Conservation (phyloP, 2,113 vertebrate genomes). For the Pimephales promelas region DNA sequence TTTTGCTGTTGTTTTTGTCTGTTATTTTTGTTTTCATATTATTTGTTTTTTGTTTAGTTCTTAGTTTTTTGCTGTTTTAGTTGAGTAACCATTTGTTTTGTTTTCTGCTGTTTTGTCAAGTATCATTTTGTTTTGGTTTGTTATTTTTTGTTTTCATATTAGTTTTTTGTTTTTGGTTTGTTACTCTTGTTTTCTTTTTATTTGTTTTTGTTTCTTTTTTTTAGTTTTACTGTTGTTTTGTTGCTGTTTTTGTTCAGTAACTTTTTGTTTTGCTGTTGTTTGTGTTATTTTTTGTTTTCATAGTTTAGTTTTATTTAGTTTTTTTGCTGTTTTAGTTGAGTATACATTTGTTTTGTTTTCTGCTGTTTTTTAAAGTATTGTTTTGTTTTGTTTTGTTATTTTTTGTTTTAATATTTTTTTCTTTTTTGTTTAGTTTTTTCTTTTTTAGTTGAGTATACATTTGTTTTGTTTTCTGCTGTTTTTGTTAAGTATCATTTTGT, state of each 20-base stretch:
- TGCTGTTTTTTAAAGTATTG: no score
- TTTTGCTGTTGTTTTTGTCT: neutral
- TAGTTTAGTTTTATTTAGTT: neutral
- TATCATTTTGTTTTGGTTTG: no score
- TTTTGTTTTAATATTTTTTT: neutral
- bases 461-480: neutral
- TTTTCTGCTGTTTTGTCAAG: no score
- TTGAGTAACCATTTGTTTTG: no score
- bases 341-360: no score
- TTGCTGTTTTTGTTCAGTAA: neutral
- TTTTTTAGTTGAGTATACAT: no score
- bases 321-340: neutral
- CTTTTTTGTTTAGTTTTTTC: no score
- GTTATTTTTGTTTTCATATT: neutral
- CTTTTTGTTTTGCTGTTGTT: neutral
- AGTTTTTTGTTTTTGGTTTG: neutral
- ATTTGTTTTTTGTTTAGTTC: neutral
- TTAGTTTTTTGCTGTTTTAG: neutral
- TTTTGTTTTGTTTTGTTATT: no score
- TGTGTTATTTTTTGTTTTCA: neutral
- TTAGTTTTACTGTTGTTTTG: neutral
- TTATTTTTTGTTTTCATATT: no score
- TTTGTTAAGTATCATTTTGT: neutral
- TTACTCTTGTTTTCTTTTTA: neutral
- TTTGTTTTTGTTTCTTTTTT: no score